Evolutionary conservation across 2,113 vertebrate species (phyloP).

Genomic region (Taurulus bubalis): DNA sequence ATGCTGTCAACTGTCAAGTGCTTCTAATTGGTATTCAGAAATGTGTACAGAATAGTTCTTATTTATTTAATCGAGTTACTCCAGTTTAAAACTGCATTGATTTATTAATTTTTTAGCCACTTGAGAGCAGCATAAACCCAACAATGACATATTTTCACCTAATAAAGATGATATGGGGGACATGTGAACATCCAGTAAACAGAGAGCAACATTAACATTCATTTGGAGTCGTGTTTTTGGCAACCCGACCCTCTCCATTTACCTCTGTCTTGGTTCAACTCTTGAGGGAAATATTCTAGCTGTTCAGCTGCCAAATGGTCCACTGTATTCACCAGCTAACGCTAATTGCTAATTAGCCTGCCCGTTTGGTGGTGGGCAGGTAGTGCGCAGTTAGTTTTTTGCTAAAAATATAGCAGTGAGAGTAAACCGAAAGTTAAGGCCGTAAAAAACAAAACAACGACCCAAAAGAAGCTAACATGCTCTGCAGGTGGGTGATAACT

Average conservation of each 20-base stretch:
- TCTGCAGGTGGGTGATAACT: neutral
- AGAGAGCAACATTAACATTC: neutral
- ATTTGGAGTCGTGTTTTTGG: neutral
- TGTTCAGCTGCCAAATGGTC: too few relatives aligned
- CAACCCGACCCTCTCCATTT: neutral
- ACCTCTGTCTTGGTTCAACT: too few relatives aligned
- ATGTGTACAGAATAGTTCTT: neutral
- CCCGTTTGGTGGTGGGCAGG: too few relatives aligned
- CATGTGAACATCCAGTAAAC: neutral
- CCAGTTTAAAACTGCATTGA: constrained; percentile 1
- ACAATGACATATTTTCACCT: neutral
- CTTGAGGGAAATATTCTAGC: too few relatives aligned
- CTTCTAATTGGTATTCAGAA: neutral
- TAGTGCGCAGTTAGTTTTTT: too few relatives aligned
- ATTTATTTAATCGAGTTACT: neutral
- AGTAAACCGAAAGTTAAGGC: neutral
- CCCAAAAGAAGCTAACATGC: too few relatives aligned
- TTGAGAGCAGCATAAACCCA: neutral
- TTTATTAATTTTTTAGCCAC: neutral
- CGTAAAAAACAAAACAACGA: neutral
- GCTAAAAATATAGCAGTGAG: too few relatives aligned
- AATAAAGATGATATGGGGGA: neutral
- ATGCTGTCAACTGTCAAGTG: too few relatives aligned
- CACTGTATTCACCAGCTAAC: too few relatives aligned
- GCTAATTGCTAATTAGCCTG: too few relatives aligned